phyloP scores from a whole-genome alignment of 2,888 invertebrate genomes.

The Eupithecia subumbrata region DNA sequence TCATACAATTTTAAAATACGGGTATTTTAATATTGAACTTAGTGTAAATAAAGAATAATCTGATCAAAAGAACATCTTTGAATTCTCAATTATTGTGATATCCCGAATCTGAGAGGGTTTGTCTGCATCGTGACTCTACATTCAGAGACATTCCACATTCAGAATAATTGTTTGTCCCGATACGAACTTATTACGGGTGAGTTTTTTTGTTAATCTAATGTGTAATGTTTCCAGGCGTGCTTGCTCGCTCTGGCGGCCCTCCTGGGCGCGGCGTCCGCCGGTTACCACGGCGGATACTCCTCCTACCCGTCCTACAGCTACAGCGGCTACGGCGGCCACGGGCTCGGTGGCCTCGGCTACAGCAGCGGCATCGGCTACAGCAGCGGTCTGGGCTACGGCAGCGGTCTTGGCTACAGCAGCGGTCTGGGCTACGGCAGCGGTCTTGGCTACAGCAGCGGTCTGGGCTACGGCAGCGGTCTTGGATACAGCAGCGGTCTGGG shows the following conservation, averaged over 20 bases:
- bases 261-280: slow-evolving; percentile 57
- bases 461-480: neutral
- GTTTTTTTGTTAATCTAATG: neutral
- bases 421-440: slow-evolving; percentile 2
- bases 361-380: neutral
- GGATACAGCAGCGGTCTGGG: too few species aligned
- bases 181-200: neutral
- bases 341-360: neutral
- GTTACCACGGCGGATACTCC: slow-evolving; percentile 47
- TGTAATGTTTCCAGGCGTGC: slow-evolving; percentile 41
- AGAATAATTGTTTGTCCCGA: neutral
- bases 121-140: neutral
- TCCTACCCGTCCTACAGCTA: slow-evolving; percentile 27
- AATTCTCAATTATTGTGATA: neutral
- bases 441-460: neutral
- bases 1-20: neutral
- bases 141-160: neutral
- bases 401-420: neutral
- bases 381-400: neutral
- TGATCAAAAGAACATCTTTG: neutral
- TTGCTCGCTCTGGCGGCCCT: slow-evolving; percentile 50
- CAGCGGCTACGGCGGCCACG: slow-evolving; percentile 19
- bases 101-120: neutral
- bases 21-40: neutral
- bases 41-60: neutral